A percentile compares a stretch with the other conserved stretches of the same genome.
Conservation (phyloP, 2,888 invertebrate genomes). For the Bombylius major region DNA sequence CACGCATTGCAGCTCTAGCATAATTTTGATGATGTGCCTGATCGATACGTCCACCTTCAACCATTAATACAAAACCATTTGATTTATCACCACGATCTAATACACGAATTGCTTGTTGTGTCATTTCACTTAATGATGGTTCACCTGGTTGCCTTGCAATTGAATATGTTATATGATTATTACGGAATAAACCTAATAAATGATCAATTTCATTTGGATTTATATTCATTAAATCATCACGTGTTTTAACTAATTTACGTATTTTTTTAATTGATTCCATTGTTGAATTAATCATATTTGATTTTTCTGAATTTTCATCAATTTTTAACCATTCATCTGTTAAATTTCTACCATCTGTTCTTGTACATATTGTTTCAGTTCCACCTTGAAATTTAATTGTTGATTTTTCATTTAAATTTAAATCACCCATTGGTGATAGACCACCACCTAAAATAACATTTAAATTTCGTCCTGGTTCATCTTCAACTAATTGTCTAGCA, state of each 20-base stretch:
- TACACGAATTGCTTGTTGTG: conserved; percentile 42
- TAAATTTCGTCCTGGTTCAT: conserved; percentile 45
- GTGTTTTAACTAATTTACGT: conserved; percentile 29
- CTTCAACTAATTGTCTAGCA: conserved; percentile 48
- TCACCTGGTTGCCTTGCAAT: conserved; percentile 38
- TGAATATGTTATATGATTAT: conserved; percentile 45
- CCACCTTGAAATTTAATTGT: conserved; percentile 24
- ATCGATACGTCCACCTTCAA: conserved; percentile 51
- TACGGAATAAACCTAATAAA: conserved; percentile 43
- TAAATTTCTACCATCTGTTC: conserved; percentile 44
- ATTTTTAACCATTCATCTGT: conserved; percentile 40
- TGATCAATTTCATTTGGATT: conserved; percentile 36
- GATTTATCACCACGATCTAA: conserved; percentile 30
- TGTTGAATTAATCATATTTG: no score
- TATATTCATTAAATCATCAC: conserved; percentile 33
- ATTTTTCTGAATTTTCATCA: neutral
- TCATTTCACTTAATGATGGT: conserved; percentile 47
- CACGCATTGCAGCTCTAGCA: conserved; percentile 47
- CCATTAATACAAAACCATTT: conserved; percentile 44
- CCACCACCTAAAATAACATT: conserved; percentile 55
- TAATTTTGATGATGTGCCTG: conserved; percentile 51
- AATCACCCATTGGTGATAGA: conserved; percentile 36
- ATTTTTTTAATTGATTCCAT: no score
- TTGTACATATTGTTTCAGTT: conserved; percentile 33
- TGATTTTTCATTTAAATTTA: conserved; percentile 17